Evolutionary conservation across 2,797 vertebrate species (phyloP), one percentile per base, ranked within the genome.

Genomic region (Sitta carolinensis): DNA sequence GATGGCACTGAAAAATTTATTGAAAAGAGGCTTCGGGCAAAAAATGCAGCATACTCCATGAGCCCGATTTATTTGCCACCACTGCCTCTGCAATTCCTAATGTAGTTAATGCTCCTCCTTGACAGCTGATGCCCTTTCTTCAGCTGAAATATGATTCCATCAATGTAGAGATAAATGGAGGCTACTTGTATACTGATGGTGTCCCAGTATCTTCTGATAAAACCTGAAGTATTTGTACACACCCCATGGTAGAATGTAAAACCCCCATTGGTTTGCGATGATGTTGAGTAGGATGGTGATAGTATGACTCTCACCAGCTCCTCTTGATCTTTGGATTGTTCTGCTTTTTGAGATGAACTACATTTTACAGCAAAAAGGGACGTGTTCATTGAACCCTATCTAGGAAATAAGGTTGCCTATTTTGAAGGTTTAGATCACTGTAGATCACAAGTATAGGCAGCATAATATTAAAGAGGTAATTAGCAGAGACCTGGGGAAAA

Each of bases 91-190:
- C 64, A 80, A 8, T 74, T 90, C 42, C 63, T 87, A 27, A 50
- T 20, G 47, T 74, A 54, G 59, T 14, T 84, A 74, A 57, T 38
- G 34, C 42, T 89, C 76, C 57, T 84, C 20, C 34, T 40, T 78
- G 64, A 66, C 43, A 89, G 58, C 68, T 81, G 61, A 67, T 85
- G 68, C 61, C 51, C 13, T 92, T 83, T 83, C 50, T 87, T 77
- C 58, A 62, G 43, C 32, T 90, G 79, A 92, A 85, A 69, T 92
- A 66, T 32, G 34, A 36, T 93, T 91, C 16, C 36, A 67, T 92
- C 74, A 79, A 70, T 87, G 17, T 29, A n/a, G 81, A 74, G 64
- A 64, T 40, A 59, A 52, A 58, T 38, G 66, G 81, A 78, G 43
- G 34, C 81, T 80, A 68, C 36, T 66, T 62, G 64, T 62, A n/a